phyloP scores from a whole-genome alignment of 2,797 vertebrate genomes.

The Hydrolagus colliei region DNA sequence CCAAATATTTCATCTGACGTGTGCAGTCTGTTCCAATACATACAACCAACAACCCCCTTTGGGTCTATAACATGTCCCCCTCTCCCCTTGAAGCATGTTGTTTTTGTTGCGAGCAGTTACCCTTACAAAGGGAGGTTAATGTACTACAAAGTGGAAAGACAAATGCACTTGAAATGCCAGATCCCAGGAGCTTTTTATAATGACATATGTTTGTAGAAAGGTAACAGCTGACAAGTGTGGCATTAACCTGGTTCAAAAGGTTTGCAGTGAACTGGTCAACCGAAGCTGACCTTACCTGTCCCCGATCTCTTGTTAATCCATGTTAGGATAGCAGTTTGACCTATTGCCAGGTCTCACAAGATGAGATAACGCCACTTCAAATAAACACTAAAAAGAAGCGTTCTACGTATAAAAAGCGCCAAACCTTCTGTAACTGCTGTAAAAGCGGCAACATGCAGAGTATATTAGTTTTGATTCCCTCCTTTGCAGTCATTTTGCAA shows the following conservation, averaged over 20 bases:
- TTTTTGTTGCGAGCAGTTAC: background rate
- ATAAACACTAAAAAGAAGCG: constrained; percentile 18
- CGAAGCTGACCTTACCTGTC: constrained; percentile 24
- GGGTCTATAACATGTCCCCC: background rate
- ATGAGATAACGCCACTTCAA: constrained; percentile 20
- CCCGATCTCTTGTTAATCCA: constrained; percentile 26
- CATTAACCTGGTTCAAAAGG: constrained; percentile 25
- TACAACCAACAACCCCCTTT: background rate
- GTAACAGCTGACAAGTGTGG: constrained; percentile 29
- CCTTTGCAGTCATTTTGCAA: background rate
- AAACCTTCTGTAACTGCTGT: background rate
- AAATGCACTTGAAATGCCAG: constrained; percentile 24
- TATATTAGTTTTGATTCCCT: background rate
- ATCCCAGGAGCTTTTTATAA: constrained; percentile 22
- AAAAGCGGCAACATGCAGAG: background rate
- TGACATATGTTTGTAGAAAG: constrained; percentile 30
- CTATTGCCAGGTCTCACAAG: constrained; percentile 14
- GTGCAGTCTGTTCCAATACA: background rate
- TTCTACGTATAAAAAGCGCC: background rate
- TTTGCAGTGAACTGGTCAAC: constrained; percentile 22
- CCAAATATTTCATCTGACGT: background rate
- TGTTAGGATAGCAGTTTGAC: constrained; percentile 26
- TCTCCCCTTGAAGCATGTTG: background rate
- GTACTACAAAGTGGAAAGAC: constrained; percentile 24
- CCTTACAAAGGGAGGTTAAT: constrained; percentile 26